These are phyloP conservation scores for Chaetodon trifasciatus DNA, from an alignment of 2,797 vertebrate genomes.

Conservation along the genomic window DNA sequence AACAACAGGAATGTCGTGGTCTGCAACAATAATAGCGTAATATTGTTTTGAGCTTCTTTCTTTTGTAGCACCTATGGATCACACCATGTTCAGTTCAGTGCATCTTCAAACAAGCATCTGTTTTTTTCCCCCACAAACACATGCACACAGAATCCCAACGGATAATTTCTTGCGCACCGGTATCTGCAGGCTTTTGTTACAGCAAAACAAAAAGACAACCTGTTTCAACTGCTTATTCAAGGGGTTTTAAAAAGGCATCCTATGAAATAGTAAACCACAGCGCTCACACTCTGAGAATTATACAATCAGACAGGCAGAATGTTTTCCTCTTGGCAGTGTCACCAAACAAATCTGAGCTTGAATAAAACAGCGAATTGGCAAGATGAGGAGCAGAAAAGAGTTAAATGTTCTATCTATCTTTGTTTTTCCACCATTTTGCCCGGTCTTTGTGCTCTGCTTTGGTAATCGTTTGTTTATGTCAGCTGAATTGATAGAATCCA, in stretches of 20 bases:
- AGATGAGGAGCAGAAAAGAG: slow-evolving; percentile 26
- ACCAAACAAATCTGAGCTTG: slow-evolving; percentile 44
- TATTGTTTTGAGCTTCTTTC: slow-evolving; percentile 37
- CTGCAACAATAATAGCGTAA: slow-evolving; percentile 23
- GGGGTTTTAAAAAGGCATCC: slow-evolving; percentile 29
- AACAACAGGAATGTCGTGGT: slow-evolving; percentile 34
- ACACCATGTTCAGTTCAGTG: slow-evolving; percentile 36
- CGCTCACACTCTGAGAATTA: slow-evolving; percentile 54
- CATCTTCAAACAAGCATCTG: slow-evolving; percentile 55
- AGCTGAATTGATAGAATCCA: slow-evolving; percentile 38
- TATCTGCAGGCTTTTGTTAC: slow-evolving; percentile 43
- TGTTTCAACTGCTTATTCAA: slow-evolving; percentile 52
- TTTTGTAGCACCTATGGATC: slow-evolving; percentile 45
- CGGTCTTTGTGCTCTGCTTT: slow-evolving; percentile 24
- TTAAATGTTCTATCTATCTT: slow-evolving; percentile 9
- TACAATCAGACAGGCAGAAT: slow-evolving; percentile 56
- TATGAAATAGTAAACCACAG: slow-evolving; percentile 43
- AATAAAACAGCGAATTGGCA: slow-evolving; percentile 48
- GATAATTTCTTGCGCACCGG: slow-evolving; percentile 34
- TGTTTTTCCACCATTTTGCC: slow-evolving; percentile 7
- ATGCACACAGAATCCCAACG: slow-evolving; percentile 35
- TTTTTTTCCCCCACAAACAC: not conserved
- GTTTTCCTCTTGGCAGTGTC: slow-evolving; percentile 55
- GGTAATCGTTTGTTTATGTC: slow-evolving; percentile 44
- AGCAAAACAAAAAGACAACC: slow-evolving; percentile 51